Evolutionary conservation across 2,888 invertebrate genomes (phyloP).

Genomic region (Eristalis pertinax): DNA sequence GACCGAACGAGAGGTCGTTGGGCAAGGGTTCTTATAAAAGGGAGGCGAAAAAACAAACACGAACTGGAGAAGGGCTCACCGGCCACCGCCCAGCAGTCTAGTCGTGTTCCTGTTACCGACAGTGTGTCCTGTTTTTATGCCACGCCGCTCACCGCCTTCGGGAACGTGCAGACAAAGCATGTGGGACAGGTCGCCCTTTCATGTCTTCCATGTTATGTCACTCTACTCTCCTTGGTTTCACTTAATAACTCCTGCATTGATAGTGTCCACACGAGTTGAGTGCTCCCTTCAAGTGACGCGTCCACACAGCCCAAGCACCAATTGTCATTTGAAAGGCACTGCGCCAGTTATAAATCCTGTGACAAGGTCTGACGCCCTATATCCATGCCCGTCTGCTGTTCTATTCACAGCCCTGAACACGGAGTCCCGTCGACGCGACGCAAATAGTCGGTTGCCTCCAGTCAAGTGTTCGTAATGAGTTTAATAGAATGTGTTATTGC

Average conservation of each 20-base stretch:
- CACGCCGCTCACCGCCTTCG: constrained; percentile 4
- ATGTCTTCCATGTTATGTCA: constrained; percentile 37
- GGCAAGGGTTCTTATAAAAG: neutral
- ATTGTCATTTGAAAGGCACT: constrained; percentile 48
- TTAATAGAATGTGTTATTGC: constrained; percentile 80
- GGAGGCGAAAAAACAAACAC: neutral
- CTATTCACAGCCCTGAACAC: constrained; percentile 43
- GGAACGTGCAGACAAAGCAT: constrained; percentile 51
- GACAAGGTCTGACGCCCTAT: constrained; percentile 60
- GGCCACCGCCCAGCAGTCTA: constrained; percentile 43
- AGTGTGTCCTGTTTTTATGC: constrained; percentile 32
- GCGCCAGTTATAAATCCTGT: constrained; percentile 66
- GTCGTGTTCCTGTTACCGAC: constrained; percentile 52
- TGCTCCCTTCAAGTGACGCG: constrained; percentile 21
- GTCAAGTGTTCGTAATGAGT: constrained; percentile 80
- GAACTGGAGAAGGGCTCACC: neutral
- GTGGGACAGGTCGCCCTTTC: constrained; percentile 57
- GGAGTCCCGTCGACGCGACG: neutral
- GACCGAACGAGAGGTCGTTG: constrained; percentile 3
- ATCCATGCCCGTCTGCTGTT: neutral
- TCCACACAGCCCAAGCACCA: constrained; percentile 24
- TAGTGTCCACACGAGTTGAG: constrained; percentile 53
- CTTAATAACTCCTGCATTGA: constrained; percentile 68
- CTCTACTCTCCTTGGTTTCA: constrained; percentile 39
- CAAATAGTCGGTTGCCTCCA: constrained; percentile 21